Evolutionary conservation across 2,113 vertebrate genomes (phyloP), one percentile per base, ranked within the genome.

Genomic region (Macquaria australasica): DNA sequence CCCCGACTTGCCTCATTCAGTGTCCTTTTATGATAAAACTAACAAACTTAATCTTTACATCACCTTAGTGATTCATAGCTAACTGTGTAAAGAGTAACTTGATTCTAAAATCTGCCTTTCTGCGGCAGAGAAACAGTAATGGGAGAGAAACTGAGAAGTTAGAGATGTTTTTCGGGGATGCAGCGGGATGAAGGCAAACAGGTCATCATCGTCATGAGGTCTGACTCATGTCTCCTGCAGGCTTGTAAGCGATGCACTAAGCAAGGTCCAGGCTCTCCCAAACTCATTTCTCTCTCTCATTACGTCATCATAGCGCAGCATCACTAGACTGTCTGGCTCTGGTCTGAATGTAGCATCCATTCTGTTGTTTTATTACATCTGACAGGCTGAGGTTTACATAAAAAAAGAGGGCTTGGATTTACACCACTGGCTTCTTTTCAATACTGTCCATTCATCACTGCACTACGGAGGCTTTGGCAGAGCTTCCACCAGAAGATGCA

Each of bases 151-250:
- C 45, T 23, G 28, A 81, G 72, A 45, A 71, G 28, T 63, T 56
- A 8, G 31, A 43, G 59, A 86, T n/a, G 34, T 21, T 86, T 84
- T 90, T 72, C 28, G 50, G 21, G 34, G 70, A 81, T 69, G 82
- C 51, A 55, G 62, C 3, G 10, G 60, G 64, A 84, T 41, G 73
- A 79, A 69, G 70, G 31, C 82, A 80, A 84, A 78, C 89, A 73
- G 77, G 88, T 87, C 85, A 86, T 78, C 73, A 37, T 77, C 67
- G 70, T 88, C 63, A 79, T 53, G 50, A 39, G 60, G 15, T 86
- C 15, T 92, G 90, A 94, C 87, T 91, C 89, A 92, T 69, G 67
- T 51, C 62, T 88, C 88, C 88, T 73, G 81, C 85, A 79, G 92
- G 84, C 89, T 75, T 87, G 88, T 72, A 74, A 88, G 82, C 39